Base-by-base conservation (phyloP, 1,140 invertebrate genomes). In the Thaumetopoea pityocampa region DNA sequence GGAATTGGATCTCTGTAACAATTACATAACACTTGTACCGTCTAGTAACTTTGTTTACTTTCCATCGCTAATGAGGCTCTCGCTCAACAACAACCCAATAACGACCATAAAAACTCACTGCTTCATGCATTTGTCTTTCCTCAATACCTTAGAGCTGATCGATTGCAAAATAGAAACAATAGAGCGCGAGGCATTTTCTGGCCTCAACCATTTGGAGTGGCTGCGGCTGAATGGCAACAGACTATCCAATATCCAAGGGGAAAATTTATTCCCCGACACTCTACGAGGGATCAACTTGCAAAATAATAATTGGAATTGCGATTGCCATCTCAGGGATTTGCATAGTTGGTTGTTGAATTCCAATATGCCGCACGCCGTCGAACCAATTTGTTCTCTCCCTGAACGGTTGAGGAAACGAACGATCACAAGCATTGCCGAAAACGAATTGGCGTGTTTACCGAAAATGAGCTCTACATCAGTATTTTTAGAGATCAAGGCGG, bases 241-340 rank as follows among this genome's bases (percentile, higher is more conserved):
- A 50, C 86, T 97, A 37, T 89, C 87, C 9, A 90, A 87, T 53
- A 88, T 95, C 46, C 86, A 89, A 61, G 92, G 92, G 8, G 80
- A 85, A 16, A 86, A 89, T 44, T 90, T 93, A 43, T 85, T 96
- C 19, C 92, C 92, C 1, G 88, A 90, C 38, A 88, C 88, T 26
- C 77, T 96, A 19, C 90, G 93, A 44, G 93, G 92, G 20, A 87
- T 96, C 14, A 91, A 92, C 35, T 81, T 97, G 12, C 92, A 96
- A 62, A 91, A 92, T 59, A 97, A 97, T 86, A 91, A 93, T 26
- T 97, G 95, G 95, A 87, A 90, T 26, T 97, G 95, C 73, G 93
- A 96, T 67, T 97, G 95, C 68, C 88, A 90, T 35, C 81, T 96
- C 26, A 74, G 91, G 22, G 89, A 92, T 50, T 80, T 97, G 55